Conservation (phyloP, 2,888 invertebrate species). For the Lissocephala sabroskyi region DNA sequence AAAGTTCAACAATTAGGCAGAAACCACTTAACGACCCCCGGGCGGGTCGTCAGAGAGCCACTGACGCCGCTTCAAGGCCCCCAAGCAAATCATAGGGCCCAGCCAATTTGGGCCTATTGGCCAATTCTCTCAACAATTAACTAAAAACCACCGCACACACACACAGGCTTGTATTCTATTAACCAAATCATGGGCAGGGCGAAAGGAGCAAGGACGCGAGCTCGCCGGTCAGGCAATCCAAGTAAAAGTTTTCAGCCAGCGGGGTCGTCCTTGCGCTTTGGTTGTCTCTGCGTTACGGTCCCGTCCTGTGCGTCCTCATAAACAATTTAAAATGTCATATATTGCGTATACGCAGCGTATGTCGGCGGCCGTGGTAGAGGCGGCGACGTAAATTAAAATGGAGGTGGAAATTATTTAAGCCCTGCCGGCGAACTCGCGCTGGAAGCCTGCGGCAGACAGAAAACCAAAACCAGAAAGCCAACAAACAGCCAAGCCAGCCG, state of each 20-base stretch:
- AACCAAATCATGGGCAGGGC: slow-evolving; percentile 26
- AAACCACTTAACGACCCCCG: slow-evolving; percentile 29
- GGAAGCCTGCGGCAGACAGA: slow-evolving; percentile 4
- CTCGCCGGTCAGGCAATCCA: neutral
- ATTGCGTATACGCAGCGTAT: slow-evolving; percentile 51
- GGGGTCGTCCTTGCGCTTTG: slow-evolving; percentile 22
- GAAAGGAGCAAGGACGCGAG: slow-evolving; percentile 11
- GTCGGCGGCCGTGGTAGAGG: neutral
- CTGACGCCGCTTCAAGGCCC: slow-evolving; percentile 29
- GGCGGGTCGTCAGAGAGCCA: neutral
- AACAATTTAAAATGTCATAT: slow-evolving; percentile 63
- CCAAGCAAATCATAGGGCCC: slow-evolving; percentile 43
- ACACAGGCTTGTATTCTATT: slow-evolving; percentile 40
- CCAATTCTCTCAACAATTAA: slow-evolving; percentile 55
- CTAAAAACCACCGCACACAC: slow-evolving; percentile 25
- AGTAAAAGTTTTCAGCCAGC: neutral
- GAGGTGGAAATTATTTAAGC: slow-evolving; percentile 39
- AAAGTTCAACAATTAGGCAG: slow-evolving; percentile 25
- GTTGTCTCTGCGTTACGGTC: slow-evolving; percentile 16
- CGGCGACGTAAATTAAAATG: slow-evolving; percentile 42
- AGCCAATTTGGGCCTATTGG: slow-evolving; percentile 10
- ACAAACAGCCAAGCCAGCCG: slow-evolving; percentile 13
- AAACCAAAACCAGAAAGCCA: slow-evolving; percentile 21
- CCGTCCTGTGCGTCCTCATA: slow-evolving; percentile 41
- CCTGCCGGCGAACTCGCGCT: neutral